These are phyloP conservation scores for Hypsopygia costalis DNA, from an alignment of 2,888 invertebrate genomes.

Conservation along the genomic window DNA sequence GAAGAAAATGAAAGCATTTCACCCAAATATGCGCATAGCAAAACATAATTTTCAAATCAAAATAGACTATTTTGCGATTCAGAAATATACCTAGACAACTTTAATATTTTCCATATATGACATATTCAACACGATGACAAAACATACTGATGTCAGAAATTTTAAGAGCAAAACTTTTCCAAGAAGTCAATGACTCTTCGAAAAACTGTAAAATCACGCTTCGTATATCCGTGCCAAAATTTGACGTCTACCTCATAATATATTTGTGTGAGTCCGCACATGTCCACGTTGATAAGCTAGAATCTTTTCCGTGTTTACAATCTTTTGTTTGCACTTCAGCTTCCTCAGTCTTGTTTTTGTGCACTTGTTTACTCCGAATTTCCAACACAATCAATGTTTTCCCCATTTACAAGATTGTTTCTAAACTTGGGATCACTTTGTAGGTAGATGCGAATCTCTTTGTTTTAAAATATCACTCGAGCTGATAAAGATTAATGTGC, in stretches of 20 bases:
- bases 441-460: too few species aligned
- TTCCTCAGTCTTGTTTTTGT: constrained; percentile 45
- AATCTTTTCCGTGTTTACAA: constrained; percentile 42
- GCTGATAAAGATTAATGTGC: too few species aligned
- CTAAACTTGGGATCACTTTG: not conserved
- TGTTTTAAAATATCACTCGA: too few species aligned
- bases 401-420: not conserved
- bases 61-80: not conserved
- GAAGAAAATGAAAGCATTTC: constrained; percentile 1
- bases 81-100: too few species aligned
- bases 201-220: constrained; percentile 62
- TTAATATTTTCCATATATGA: not conserved
- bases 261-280: not conserved
- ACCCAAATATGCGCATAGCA: not conserved
- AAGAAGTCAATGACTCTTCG: constrained; percentile 60
- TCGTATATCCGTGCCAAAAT: constrained; percentile 52
- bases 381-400: constrained; percentile 1
- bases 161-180: constrained; percentile 2
- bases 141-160: too few species aligned
- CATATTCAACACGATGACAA: not conserved
- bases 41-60: not conserved
- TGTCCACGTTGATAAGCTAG: constrained; percentile 2
- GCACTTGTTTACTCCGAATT: constrained; percentile 22
- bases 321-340: constrained; percentile 49
- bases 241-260: constrained; percentile 19